Percentiles rank a stretch among this genome's conserved stretches.
These are phyloP conservation scores for Chelon labrosus DNA, from an alignment of 2,797 vertebrate genomes.

Conservation along the genomic window DNA sequence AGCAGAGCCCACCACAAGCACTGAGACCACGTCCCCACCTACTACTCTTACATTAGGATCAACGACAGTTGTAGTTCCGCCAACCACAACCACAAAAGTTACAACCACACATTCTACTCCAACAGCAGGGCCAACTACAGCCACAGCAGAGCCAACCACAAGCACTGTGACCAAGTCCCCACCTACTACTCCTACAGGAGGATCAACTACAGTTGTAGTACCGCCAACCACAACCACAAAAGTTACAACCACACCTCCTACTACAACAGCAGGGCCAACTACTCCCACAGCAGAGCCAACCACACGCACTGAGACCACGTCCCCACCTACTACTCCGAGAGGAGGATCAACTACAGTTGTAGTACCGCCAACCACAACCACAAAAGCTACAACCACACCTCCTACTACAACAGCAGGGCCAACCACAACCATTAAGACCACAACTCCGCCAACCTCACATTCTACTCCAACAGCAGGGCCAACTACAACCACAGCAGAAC, in stretches of 20 bases:
- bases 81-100: too few species aligned
- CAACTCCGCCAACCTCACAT: not conserved
- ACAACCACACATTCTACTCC: too few species aligned
- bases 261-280: not conserved
- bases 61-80: too few species aligned
- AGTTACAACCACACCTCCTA: not conserved
- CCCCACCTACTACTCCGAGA: not conserved
- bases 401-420: not conserved
- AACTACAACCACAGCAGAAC: too few species aligned
- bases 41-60: too few species aligned
- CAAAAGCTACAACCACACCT: slow-evolving; percentile 3
- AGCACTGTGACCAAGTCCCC: not conserved
- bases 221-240: too few species aligned
- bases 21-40: too few species aligned
- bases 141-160: not conserved
- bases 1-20: too few species aligned
- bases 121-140: not conserved
- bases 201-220: not conserved
- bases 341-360: slow-evolving; percentile 9
- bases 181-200: not conserved
- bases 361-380: not conserved
- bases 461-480: not conserved
- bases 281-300: not conserved
- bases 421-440: not conserved
- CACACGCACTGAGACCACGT: not conserved